These are phyloP conservation scores for Netelia melanura DNA, from an alignment of 2,888 invertebrate species.

Conservation along the genomic window DNA sequence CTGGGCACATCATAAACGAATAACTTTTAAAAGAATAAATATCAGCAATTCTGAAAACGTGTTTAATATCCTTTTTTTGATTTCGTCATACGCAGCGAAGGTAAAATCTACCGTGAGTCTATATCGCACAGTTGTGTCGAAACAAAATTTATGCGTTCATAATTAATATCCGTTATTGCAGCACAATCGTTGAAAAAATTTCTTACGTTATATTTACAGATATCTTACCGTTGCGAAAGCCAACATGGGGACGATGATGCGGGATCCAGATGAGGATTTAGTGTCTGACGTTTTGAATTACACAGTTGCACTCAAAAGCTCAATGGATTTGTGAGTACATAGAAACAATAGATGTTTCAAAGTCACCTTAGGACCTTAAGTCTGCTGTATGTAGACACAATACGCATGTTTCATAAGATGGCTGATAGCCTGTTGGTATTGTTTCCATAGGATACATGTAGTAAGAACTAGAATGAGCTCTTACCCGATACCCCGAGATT, in stretches of 20 bases:
- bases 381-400: not conserved
- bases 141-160: too few relatives aligned
- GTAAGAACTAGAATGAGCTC: not conserved
- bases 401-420: not conserved
- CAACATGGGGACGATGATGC: constrained; percentile 20
- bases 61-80: not conserved
- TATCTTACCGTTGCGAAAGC: not conserved
- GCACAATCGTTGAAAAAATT: not conserved
- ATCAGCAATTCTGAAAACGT: not conserved
- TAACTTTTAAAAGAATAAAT: not conserved
- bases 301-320: constrained; percentile 50
- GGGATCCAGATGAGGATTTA: not conserved
- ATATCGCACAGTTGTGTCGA: too few relatives aligned
- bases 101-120: too few relatives aligned
- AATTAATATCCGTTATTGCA: not conserved
- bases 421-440: not conserved
- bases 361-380: not conserved
- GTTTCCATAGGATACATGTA: constrained; percentile 24
- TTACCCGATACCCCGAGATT: constrained; percentile 45
- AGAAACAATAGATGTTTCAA: not conserved
- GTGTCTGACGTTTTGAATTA: not conserved
- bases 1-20: constrained; percentile 16
- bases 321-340: constrained; percentile 54
- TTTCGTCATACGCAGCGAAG: too few relatives aligned
- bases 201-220: not conserved